These are phyloP conservation scores for Ectemnius continuus DNA, from an alignment of 2,888 invertebrate species.

Conservation along the genomic window DNA sequence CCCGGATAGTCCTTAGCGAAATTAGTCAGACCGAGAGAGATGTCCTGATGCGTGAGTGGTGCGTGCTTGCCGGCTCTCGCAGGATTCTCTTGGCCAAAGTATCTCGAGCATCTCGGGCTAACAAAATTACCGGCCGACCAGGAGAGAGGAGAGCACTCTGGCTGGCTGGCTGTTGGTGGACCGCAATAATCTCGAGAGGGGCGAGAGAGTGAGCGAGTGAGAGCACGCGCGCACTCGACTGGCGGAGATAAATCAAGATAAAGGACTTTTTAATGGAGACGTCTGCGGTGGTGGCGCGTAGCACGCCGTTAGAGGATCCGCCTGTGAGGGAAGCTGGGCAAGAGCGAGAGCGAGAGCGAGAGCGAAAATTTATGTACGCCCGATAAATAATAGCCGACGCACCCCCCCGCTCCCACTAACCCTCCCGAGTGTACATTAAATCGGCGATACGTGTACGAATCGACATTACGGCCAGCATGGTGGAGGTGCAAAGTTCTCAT, in stretches of 20 bases:
- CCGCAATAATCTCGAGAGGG: too few species aligned
- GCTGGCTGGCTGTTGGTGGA: too few species aligned
- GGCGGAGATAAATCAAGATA: conserved; percentile 44
- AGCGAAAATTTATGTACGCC: conserved; percentile 58
- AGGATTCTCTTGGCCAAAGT: background rate
- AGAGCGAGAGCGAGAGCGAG: conserved; percentile 29
- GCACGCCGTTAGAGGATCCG: background rate
- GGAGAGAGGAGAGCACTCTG: too few species aligned
- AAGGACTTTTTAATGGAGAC: conserved; percentile 50
- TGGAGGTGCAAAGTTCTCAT: conserved; percentile 65
- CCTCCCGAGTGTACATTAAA: conserved; percentile 60
- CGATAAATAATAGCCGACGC: conserved; percentile 61
- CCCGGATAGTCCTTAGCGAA: background rate
- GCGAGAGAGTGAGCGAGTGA: too few species aligned
- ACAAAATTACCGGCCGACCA: too few species aligned
- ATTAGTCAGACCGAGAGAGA: background rate
- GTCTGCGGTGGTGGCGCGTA: conserved; percentile 24
- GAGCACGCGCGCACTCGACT: conserved; percentile 24
- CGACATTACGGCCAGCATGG: conserved; percentile 57
- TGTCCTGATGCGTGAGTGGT: background rate
- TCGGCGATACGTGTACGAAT: conserved; percentile 63
- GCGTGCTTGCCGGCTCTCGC: background rate
- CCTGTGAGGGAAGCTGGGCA: background rate
- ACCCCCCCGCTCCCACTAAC: conserved; percentile 46
- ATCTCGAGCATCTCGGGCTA: too few species aligned